Evolutionary conservation across 1,140 invertebrate species (phyloP).

Genomic region (Drosophila simulans): DNA sequence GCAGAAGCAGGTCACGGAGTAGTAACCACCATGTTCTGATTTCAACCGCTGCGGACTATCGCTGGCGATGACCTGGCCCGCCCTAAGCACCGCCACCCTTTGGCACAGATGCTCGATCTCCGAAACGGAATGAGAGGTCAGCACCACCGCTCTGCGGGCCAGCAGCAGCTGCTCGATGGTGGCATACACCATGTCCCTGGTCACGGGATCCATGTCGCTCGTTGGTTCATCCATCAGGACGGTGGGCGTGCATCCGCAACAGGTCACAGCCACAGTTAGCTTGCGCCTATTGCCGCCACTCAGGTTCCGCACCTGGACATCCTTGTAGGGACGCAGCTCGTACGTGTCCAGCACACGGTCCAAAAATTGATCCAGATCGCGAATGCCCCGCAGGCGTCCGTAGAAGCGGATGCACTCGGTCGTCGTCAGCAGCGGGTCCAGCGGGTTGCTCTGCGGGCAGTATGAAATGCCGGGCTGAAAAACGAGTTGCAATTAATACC

Average conservation of each 20-base stretch:
- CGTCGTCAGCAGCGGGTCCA: conserved; percentile 90
- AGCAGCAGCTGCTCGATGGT: conserved; percentile 85
- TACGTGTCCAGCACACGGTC: conserved; percentile 86
- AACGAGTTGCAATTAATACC: neutral
- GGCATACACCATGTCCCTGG: conserved; percentile 88
- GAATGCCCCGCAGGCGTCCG: conserved; percentile 85
- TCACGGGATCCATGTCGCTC: conserved; percentile 89
- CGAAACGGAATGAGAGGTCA: conserved; percentile 90
- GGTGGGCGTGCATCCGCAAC: conserved; percentile 91
- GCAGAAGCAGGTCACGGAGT: conserved; percentile 73
- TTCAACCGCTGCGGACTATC: conserved; percentile 90
- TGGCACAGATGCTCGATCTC: conserved; percentile 92
- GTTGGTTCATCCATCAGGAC: conserved; percentile 92
- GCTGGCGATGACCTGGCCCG: conserved; percentile 89
- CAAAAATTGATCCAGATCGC: conserved; percentile 46
- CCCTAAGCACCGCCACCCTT: conserved; percentile 89
- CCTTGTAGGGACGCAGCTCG: conserved; percentile 86
- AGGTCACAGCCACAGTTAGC: conserved; percentile 92
- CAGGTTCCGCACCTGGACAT: conserved; percentile 86
- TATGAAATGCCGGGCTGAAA: conserved; percentile 86
- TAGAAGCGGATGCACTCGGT: conserved; percentile 86
- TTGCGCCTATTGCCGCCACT: conserved; percentile 95
- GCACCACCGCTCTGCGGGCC: conserved; percentile 87
- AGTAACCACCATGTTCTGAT: conserved; percentile 86
- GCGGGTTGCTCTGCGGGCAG: conserved; percentile 93